Conservation (phyloP, 2,888 invertebrate genomes). For the Anorthoa munda region DNA sequence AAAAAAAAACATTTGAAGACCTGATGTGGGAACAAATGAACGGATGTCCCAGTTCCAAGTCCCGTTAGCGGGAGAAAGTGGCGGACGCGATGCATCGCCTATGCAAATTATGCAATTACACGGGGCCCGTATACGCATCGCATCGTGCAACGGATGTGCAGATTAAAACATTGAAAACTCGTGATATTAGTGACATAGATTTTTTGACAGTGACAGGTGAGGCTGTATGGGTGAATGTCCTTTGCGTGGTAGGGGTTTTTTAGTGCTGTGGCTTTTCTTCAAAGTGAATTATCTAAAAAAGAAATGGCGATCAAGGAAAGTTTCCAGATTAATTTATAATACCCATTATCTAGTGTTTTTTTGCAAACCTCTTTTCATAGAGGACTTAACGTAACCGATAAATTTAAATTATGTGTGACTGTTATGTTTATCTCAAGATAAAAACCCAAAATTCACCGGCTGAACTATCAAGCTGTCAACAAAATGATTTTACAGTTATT, state of each 20-base stretch:
- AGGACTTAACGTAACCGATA: neutral
- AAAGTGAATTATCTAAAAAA: neutral
- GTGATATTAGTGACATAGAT: slow-evolving; percentile 53
- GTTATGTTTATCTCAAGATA: neutral
- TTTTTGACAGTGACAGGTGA: slow-evolving; percentile 56
- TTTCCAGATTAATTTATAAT: slow-evolving; percentile 7
- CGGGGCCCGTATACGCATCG: slow-evolving; percentile 62
- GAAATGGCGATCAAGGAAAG: slow-evolving; percentile 4
- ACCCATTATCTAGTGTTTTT: neutral
- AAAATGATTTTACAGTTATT: slow-evolving; percentile 38
- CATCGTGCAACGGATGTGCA: slow-evolving; percentile 60
- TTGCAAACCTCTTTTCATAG: neutral
- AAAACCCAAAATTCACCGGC: neutral
- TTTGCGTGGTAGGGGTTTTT: slow-evolving; percentile 37
- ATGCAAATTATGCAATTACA: slow-evolving; percentile 90
- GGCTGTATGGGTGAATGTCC: slow-evolving; percentile 48
- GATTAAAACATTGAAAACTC: slow-evolving; percentile 56
- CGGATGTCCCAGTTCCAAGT: slow-evolving; percentile 84
- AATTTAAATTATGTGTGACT: no score
- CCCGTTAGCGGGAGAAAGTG: slow-evolving; percentile 89
- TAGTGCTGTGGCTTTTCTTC: neutral
- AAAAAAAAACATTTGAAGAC: slow-evolving; percentile 56
- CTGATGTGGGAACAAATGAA: slow-evolving; percentile 71
- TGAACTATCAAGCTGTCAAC: slow-evolving; percentile 8
- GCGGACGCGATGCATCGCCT: slow-evolving; percentile 81